A percentile compares a stretch with the other conserved stretches of the same genome.
Conservation (phyloP, 2,113 vertebrate species). For the Peromyscus polionotus region DNA sequence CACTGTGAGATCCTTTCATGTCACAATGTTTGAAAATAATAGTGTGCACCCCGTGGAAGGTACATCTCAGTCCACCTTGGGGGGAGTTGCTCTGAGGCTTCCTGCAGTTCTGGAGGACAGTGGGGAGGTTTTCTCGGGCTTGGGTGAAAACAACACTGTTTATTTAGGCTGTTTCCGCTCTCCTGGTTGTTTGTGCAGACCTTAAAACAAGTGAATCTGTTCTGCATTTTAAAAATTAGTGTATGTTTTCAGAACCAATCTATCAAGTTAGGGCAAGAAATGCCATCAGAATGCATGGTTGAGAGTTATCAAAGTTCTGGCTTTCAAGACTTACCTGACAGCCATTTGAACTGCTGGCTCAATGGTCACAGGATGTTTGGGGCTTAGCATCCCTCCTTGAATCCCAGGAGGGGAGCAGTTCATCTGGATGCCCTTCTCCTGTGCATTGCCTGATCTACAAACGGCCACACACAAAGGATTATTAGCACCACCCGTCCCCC, state of each 20-base stretch:
- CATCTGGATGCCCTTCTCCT: neutral
- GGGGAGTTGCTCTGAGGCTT: constrained; percentile 82
- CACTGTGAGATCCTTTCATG: constrained; percentile 66
- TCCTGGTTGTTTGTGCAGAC: constrained; percentile 74
- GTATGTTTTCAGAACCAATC: constrained; percentile 83
- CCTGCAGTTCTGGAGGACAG: constrained; percentile 84
- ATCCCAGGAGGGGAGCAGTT: neutral
- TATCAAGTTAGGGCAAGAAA: constrained; percentile 77
- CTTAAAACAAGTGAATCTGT: constrained; percentile 79
- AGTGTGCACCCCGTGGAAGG: constrained; percentile 67
- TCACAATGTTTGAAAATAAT: constrained; percentile 56
- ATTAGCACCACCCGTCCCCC: neutral
- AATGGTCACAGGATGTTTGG: neutral
- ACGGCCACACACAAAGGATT: constrained; percentile 1
- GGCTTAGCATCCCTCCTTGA: neutral
- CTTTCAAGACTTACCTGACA: constrained; percentile 70
- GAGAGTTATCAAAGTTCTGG: constrained; percentile 62
- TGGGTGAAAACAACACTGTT: constrained; percentile 80
- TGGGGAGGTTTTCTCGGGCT: constrained; percentile 78
- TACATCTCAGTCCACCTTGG: constrained; percentile 78
- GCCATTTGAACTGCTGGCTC: constrained; percentile 5
- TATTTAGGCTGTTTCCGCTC: constrained; percentile 69
- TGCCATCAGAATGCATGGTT: constrained; percentile 64
- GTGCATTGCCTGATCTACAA: neutral
- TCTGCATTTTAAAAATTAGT: constrained; percentile 83